phyloP scores from a whole-genome alignment of 37 sponge, comb jelly and placozoan genomes.

The Aplysina aerophoba region DNA sequence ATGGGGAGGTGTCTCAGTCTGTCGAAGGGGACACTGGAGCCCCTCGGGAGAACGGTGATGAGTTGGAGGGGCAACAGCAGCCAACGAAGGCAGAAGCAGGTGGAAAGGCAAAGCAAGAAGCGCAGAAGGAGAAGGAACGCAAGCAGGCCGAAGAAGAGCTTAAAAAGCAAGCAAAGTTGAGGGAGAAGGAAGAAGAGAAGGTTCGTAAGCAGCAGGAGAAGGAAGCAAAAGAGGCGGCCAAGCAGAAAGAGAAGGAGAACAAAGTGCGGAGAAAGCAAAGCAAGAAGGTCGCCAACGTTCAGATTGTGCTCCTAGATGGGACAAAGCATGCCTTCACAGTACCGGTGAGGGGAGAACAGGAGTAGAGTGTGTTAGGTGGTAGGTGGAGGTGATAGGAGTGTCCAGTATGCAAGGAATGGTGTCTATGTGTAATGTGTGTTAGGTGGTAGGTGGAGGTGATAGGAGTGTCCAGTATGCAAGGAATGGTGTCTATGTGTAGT shows the following conservation, averaged over 20 bases:
- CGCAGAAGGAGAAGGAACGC: neutral
- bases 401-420: neutral
- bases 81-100: neutral
- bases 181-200: neutral
- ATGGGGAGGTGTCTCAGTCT: neutral
- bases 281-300: neutral
- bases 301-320: neutral
- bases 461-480: neutral
- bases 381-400: neutral
- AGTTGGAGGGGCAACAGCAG: neutral
- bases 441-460: too few species aligned
- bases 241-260: neutral
- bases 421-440: neutral
- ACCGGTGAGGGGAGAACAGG: constrained; percentile 3
- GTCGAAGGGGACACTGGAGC: too few species aligned
- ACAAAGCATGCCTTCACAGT: constrained; percentile 8
- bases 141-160: constrained; percentile 1
- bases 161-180: constrained; percentile 12
- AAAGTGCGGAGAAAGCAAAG: constrained; percentile 6
- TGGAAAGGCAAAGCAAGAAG: neutral
- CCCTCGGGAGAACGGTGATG: too few species aligned
- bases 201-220: constrained; percentile 21
- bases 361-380: too few species aligned
- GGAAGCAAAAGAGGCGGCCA: constrained; percentile 19
- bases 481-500: neutral